Conservation (phyloP, 2,797 vertebrate species). For the Mus caroli region DNA sequence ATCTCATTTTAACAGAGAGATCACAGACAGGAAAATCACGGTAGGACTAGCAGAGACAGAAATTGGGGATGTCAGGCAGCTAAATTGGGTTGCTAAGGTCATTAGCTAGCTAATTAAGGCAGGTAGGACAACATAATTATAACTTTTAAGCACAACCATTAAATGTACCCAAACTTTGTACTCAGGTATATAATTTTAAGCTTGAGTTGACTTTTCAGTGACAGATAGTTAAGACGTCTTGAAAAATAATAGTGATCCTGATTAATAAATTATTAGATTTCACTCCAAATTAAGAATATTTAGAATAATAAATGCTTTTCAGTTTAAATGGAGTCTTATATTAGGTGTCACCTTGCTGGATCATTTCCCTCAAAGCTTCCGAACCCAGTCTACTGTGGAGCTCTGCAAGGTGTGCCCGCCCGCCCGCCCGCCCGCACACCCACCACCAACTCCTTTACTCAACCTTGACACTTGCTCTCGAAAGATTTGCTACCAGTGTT, state of each 20-base stretch:
- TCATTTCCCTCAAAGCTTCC: conserved; percentile 45
- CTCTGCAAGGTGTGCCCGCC: neutral
- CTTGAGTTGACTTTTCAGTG: conserved; percentile 54
- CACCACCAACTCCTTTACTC: neutral
- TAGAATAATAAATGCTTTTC: conserved; percentile 58
- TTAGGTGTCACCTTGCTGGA: neutral
- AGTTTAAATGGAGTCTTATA: conserved; percentile 24
- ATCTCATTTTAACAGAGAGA: conserved; percentile 50
- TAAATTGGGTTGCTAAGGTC: conserved; percentile 39
- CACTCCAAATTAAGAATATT: conserved; percentile 55
- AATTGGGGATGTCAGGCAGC: conserved; percentile 10
- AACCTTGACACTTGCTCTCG: neutral
- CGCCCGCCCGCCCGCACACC: neutral
- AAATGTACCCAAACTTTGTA: conserved; percentile 65
- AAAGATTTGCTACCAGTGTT: conserved; percentile 7
- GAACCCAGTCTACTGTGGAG: neutral
- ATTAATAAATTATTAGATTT: conserved; percentile 72
- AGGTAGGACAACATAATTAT: conserved; percentile 62
- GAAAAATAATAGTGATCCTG: conserved; percentile 50
- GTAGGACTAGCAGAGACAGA: conserved; percentile 32
- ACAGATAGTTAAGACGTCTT: conserved; percentile 37
- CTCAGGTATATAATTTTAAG: conserved; percentile 68
- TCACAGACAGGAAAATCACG: conserved; percentile 57
- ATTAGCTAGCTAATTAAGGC: conserved; percentile 60
- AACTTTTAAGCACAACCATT: conserved; percentile 53